These are phyloP conservation scores for Erythrocercus mccallii DNA, from an alignment of 2,113 vertebrate genomes.

Conservation along the genomic window DNA sequence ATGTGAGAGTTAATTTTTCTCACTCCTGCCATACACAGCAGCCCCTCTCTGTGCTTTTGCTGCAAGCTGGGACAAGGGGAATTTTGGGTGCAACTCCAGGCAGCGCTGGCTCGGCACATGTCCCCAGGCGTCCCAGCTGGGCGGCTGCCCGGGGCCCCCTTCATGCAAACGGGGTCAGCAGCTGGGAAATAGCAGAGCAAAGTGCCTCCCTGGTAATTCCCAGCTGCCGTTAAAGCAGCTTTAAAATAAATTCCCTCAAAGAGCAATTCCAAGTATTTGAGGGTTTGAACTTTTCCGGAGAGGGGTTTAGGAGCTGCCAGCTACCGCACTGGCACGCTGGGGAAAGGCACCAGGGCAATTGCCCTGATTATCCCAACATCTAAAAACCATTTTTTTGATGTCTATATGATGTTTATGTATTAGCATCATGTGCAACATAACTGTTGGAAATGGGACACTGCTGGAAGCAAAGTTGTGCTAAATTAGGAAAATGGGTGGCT, in stretches of 20 bases:
- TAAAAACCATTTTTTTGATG: not conserved
- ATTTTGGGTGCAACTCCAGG: not conserved
- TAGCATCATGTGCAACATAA: rapidly evolving
- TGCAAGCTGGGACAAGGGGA: not conserved
- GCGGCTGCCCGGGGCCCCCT: not conserved
- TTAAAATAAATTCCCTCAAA: slow-evolving; percentile 66
- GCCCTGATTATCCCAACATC: not conserved
- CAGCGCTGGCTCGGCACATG: not conserved
- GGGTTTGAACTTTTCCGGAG: slow-evolving; percentile 59
- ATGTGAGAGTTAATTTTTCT: not conserved
- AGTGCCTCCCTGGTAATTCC: slow-evolving; percentile 64
- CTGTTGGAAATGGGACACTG: rapidly evolving
- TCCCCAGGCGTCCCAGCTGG: not conserved
- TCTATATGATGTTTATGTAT: not conserved
- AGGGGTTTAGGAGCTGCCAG: slow-evolving; percentile 19
- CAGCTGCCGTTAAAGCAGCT: slow-evolving; percentile 62
- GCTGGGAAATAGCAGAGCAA: slow-evolving; percentile 60
- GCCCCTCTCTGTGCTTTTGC: not conserved
- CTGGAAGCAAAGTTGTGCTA: not conserved
- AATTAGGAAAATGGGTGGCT: not conserved
- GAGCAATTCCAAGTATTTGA: slow-evolving; percentile 67
- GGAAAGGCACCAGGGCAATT: not conserved
- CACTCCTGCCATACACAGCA: rapidly evolving
- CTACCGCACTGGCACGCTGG: rapidly evolving
- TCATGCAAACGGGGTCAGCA: slow-evolving; percentile 18